Base-by-base conservation (phyloP, 2,888 invertebrate species). In the Cryptocheilus praepositus region DNA sequence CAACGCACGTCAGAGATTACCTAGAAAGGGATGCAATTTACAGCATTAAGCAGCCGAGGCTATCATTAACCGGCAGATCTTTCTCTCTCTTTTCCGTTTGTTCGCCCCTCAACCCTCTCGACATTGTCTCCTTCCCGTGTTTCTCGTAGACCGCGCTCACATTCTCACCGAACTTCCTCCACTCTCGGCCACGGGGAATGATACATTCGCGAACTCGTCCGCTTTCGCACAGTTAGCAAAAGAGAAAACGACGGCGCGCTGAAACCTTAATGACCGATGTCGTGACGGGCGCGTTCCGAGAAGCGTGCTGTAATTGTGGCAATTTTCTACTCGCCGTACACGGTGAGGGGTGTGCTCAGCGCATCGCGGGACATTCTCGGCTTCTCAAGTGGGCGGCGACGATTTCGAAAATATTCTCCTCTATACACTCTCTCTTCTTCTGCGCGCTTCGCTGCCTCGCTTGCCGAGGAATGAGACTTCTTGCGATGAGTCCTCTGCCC, bases 261-360 rank as follows among this genome's bases (percentile, higher is more conserved):
- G 69, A 71, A 74, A 74, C 69, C 69, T 67, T 76, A 74, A 74
- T 70, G 67, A 67, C 56, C 60, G 72, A 63, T 59, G 70, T 73
- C 64, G 59, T 57, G 43, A 45, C 51, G 56, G 21, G 13, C 43
- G 52, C 43, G 57, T 79, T 78, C 79, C 70, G 3, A 52, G 79
- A 79, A 79, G 53, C 53, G 15, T 68, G 51, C 21, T 63, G 70
- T 77, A 79, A 76, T 72, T 67, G 74, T 66, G 65, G 74, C 55
- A 79, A 78, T 79, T 76, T 77, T 76, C 78, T 71, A 71, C 67
- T 66, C 65, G 69, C 71, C 76, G 70, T 77, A 77, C 69, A 74
- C 67, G 74, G 74, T 55, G 64, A 60, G 16, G 13, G 49, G 49
- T 4, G 49, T 36, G 36, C 36, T 2, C 36, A 1, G 36, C 36